Evolutionary conservation across 2,113 vertebrate species (phyloP).

Genomic region (human): GRCh38 chr21:20087501-20088000

Average conservation of each 20-base stretch:
- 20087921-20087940: slow-evolving; percentile 83
- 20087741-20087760: slow-evolving; percentile 83
- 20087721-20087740: slow-evolving; percentile 84
- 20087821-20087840: slow-evolving; percentile 75
- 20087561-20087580: slow-evolving; percentile 36
- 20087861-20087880: slow-evolving; percentile 87
- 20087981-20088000: slow-evolving; percentile 60
- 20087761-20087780: slow-evolving; percentile 80
- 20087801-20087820: slow-evolving; percentile 82
- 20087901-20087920: slow-evolving; percentile 80
- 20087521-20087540: slow-evolving; percentile 42
- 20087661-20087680: slow-evolving; percentile 55
- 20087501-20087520: neutral
- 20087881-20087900: slow-evolving; percentile 86
- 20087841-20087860: slow-evolving; percentile 79
- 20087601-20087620: slow-evolving; percentile 65
- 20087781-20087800: slow-evolving; percentile 84
- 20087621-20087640: slow-evolving; percentile 65
- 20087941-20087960: slow-evolving; percentile 81
- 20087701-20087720: slow-evolving; percentile 82
- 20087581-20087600: slow-evolving; percentile 62
- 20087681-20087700: slow-evolving; percentile 81
- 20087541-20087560: neutral
- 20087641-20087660: slow-evolving; percentile 56
- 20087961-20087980: slow-evolving; percentile 80